phyloP scores from a whole-genome alignment of 2,797 vertebrate species.

The Nyctalus aviator region DNA sequence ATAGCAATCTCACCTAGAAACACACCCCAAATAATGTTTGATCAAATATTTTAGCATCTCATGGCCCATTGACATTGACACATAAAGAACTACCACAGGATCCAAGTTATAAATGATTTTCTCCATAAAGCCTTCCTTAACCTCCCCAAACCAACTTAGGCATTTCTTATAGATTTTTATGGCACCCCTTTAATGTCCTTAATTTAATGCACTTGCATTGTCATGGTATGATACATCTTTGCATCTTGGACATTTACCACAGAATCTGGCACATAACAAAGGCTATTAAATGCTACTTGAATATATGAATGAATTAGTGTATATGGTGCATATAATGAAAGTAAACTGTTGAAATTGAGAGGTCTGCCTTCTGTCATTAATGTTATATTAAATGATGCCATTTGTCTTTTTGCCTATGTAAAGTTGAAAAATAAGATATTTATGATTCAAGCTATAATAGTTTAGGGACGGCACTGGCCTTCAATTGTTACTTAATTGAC shows the following conservation, averaged over 20 bases:
- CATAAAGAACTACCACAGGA: background rate
- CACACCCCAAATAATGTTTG: background rate
- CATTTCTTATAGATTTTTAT: background rate
- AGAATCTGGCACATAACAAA: background rate
- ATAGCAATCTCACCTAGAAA: background rate
- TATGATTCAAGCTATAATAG: background rate
- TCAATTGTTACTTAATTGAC: conserved; percentile 2
- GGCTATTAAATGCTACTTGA: background rate
- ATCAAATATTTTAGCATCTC: background rate
- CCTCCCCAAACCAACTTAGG: background rate
- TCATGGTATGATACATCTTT: background rate
- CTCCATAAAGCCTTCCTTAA: background rate
- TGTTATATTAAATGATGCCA: background rate
- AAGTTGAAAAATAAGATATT: background rate
- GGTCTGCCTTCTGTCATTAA: background rate
- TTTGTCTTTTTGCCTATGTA: background rate
- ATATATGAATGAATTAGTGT: background rate
- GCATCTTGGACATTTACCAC: background rate
- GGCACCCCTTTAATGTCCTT: background rate
- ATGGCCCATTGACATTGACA: background rate
- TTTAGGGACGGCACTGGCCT: background rate
- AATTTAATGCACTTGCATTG: background rate
- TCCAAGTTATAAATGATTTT: background rate
- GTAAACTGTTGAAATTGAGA: background rate
- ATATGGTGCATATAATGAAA: background rate